Base-by-base conservation (phyloP, 1,140 invertebrate genomes). In the Trichonephila clavata region DNA sequence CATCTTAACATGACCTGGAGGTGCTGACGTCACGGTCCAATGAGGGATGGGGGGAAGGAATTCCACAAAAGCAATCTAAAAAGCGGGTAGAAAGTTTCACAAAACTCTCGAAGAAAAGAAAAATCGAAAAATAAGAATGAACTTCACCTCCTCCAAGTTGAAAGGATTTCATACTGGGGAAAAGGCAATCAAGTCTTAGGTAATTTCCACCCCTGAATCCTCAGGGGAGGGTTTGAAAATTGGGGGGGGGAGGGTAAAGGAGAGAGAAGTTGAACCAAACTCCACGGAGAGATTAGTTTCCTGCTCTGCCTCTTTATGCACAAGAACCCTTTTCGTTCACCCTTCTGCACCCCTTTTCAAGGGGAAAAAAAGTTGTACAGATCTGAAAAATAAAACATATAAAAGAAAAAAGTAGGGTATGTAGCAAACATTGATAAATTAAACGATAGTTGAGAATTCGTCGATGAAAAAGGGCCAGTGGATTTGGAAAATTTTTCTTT, bases 181-280 rank as follows among this genome's bases (percentile, higher is more conserved):
- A 65, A 88, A 88, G 59, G 86, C 59, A 88, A 71, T 88, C 86
- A 88, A 88, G 61, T 50, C 7, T n/a, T 43, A 63, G 86, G 86
- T 71, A 88, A 88, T 88, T 88, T 88, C 39, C 86, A 88, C 86
- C 61, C 59, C 27, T 18, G 32, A 84, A 63, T 86, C 24, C 84
- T 86, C 6, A n/a, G 50, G n/a, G 81, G 50, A 14, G 81, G 83
- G n/a, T 60, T 2, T 24, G 43, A 14, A 68, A 60, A 18, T 16
- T 13, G 24, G 86, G 86, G 24, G 86, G 7, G 65, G 65, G 50
- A 5, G 50, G 0, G 50, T 50, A 50, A 50, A 50, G 50, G 50
- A 20, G 16, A 50, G 16, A 83, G 59, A 20, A 32, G 59, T 21
- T 61, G 18, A 50, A n/a, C 6, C 20, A 61, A 43, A 43, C 43